phyloP scores from a whole-genome alignment of 2,113 vertebrate species.

The Falcunculus frontatus region DNA sequence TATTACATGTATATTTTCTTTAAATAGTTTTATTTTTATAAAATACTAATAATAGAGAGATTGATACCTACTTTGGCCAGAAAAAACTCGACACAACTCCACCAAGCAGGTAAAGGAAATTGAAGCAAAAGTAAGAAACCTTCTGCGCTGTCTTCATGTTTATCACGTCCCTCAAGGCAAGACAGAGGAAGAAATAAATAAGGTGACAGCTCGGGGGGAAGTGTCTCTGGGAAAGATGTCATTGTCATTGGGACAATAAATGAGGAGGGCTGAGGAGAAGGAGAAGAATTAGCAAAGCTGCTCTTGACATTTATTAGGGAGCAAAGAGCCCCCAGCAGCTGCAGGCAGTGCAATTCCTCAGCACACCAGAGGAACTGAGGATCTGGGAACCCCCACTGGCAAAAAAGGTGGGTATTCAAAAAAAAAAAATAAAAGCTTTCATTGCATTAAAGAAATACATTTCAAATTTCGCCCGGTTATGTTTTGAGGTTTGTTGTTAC shows the following conservation, averaged over 20 bases:
- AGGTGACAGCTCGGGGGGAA: neutral
- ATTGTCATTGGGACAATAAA: neutral
- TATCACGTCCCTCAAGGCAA: neutral
- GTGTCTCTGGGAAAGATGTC: neutral
- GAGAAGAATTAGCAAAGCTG: neutral
- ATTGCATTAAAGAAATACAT: neutral
- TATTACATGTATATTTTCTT: neutral
- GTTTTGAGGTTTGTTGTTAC: rapidly evolving
- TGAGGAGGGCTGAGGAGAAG: neutral
- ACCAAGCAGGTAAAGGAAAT: neutral
- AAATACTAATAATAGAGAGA: no score
- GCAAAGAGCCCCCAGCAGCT: neutral
- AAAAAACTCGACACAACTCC: neutral
- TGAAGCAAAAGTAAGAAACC: neutral
- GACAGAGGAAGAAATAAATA: neutral
- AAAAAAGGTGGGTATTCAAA: no score
- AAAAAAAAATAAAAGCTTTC: rapidly evolving
- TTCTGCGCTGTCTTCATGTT: neutral
- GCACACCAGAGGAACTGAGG: neutral
- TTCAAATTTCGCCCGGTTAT: rapidly evolving
- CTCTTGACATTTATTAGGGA: neutral
- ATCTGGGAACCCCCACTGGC: neutral
- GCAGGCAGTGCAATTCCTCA: neutral
- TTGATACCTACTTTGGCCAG: neutral
- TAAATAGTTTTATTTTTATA: no score